These are phyloP conservation scores for Melanocharis versteri DNA, from an alignment of 2,113 vertebrate species.

Conservation along the genomic window DNA sequence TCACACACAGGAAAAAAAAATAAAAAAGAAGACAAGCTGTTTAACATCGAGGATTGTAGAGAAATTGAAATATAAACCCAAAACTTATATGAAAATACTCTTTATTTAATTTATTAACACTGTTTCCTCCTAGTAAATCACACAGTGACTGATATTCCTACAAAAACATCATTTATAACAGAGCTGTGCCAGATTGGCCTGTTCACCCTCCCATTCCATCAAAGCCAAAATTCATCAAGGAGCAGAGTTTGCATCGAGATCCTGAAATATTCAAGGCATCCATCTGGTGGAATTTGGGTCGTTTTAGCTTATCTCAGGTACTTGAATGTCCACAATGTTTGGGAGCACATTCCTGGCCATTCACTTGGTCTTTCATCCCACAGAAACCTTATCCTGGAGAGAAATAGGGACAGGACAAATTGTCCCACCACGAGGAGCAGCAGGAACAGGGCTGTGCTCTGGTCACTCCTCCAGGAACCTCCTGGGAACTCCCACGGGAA, in stretches of 20 bases:
- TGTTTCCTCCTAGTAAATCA: background rate
- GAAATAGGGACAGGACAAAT: fast-evolving
- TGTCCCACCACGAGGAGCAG: background rate
- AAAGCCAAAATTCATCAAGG: background rate
- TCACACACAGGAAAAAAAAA: background rate
- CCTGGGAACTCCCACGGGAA: background rate
- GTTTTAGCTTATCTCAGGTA: background rate
- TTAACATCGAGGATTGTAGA: background rate
- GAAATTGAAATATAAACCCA: background rate
- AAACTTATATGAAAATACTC: background rate
- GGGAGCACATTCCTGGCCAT: background rate
- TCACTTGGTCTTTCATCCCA: background rate
- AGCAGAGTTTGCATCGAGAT: fast-evolving
- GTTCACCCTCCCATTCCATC: background rate
- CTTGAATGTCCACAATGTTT: background rate
- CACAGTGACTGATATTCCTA: background rate
- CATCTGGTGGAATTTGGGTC: background rate
- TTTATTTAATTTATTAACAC: background rate
- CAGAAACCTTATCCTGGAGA: background rate
- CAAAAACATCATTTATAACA: background rate
- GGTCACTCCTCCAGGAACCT: background rate
- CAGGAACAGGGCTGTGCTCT: background rate
- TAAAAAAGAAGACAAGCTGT: background rate
- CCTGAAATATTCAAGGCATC: background rate
- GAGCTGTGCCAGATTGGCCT: background rate